A percentile compares a stretch with the other conserved stretches of the same genome.
Evolutionary conservation across 2,888 invertebrate genomes (phyloP).

Genomic region (Agrochola lychnidis): DNA sequence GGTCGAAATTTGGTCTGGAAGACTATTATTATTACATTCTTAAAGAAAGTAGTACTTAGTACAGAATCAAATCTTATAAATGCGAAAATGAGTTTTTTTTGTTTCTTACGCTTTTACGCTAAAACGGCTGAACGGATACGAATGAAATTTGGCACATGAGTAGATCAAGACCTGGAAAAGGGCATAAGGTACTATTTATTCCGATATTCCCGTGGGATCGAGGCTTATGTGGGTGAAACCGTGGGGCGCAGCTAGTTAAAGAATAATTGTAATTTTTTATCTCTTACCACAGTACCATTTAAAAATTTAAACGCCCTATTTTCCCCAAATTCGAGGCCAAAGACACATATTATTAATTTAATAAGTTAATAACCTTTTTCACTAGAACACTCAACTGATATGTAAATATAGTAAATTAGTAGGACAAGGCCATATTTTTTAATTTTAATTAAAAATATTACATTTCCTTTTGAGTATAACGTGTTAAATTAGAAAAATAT

Average conservation of each 20-base stretch:
- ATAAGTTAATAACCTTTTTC: background rate
- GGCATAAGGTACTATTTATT: no score
- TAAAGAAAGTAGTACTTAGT: no score
- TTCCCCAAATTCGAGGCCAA: slow-evolving; percentile 10
- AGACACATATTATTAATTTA: background rate
- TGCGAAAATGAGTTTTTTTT: no score
- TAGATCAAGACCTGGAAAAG: no score
- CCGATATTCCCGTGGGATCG: no score
- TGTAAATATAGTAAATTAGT: slow-evolving; percentile 8
- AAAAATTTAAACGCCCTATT: background rate
- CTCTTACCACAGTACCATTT: background rate
- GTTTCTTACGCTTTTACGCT: no score
- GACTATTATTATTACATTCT: background rate
- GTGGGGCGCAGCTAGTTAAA: no score
- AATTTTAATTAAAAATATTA: slow-evolving; percentile 47
- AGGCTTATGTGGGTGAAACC: no score
- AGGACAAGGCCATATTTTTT: slow-evolving; percentile 23
- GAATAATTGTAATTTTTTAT: background rate
- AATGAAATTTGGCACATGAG: no score
- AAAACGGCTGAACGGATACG: no score
- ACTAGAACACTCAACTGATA: background rate
- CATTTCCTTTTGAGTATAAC: slow-evolving; percentile 5
- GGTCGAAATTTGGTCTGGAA: no score
- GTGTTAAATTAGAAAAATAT: slow-evolving; percentile 25
- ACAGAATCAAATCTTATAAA: background rate